A percentile compares a stretch with the other conserved stretches of the same genome.
These are phyloP conservation scores for Scartelaos histophorus DNA, from an alignment of 2,113 vertebrate species.

Conservation along the genomic window DNA sequence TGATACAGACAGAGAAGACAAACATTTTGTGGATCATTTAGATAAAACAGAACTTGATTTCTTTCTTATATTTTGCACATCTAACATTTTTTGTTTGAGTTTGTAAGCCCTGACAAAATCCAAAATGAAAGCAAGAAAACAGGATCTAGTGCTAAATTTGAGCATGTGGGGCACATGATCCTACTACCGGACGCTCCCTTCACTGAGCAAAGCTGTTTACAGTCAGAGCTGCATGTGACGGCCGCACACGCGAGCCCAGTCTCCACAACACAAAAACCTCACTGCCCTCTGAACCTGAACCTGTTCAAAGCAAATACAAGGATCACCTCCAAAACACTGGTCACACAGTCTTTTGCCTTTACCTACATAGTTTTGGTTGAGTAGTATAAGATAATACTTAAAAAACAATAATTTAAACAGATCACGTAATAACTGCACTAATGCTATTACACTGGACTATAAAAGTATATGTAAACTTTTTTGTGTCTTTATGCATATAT, in stretches of 20 bases:
- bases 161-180: conserved; percentile 32
- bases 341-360: neutral
- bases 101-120: neutral
- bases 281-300: conserved; percentile 11
- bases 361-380: neutral
- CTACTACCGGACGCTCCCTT: conserved; percentile 36
- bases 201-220: conserved; percentile 55
- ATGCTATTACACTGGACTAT: too few relatives aligned
- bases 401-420: too few relatives aligned
- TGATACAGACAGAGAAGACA: neutral
- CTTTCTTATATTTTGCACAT: neutral
- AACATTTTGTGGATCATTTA: neutral
- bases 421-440: too few relatives aligned
- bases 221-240: conserved; percentile 36
- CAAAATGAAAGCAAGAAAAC: neutral
- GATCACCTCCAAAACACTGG: neutral
- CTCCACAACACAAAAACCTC: conserved; percentile 21
- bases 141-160: conserved; percentile 4
- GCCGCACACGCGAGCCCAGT: conserved; percentile 23
- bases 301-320: conserved; percentile 6
- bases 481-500: neutral
- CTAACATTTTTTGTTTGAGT: neutral
- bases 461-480: neutral
- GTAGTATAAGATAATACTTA: too few relatives aligned
- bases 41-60: neutral